A percentile compares a stretch with the other conserved stretches of the same genome.
Conservation (phyloP, 2,797 vertebrate genomes). For the Leptatherina wallacei region DNA sequence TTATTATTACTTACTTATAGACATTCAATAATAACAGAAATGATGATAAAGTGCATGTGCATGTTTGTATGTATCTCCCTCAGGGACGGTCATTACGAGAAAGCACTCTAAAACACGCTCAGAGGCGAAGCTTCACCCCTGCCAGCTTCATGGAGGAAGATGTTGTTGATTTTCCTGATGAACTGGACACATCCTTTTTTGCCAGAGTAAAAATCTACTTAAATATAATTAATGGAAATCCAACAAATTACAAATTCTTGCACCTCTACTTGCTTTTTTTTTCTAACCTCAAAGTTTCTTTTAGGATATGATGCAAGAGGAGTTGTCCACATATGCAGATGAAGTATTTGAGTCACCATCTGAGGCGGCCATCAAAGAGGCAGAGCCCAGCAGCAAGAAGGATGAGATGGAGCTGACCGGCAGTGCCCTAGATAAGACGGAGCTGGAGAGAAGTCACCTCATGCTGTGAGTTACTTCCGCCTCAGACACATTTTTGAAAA, state of each 20-base stretch:
- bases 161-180: conserved; percentile 93
- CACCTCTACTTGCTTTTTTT: not conserved
- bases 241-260: not conserved
- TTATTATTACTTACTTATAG: not conserved
- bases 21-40: not conserved
- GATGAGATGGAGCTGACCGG: conserved; percentile 92
- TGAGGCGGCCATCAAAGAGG: conserved; percentile 90
- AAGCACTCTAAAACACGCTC: conserved; percentile 82
- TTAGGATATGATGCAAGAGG: conserved; percentile 95
- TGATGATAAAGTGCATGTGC: not conserved
- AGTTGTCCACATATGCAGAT: conserved; percentile 93
- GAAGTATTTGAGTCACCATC: conserved; percentile 97
- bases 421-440: conserved; percentile 91
- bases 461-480: conserved; percentile 89
- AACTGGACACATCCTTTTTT: conserved; percentile 97
- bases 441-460: conserved; percentile 95
- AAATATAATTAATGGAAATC: not conserved
- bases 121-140: conserved; percentile 94
- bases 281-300: not conserved
- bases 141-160: conserved; percentile 98
- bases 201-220: conserved; percentile 83
- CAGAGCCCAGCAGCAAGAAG: conserved; percentile 77
- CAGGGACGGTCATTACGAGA: conserved; percentile 93
- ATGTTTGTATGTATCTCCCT: conserved; percentile 14
- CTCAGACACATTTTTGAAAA: not conserved